These are phyloP conservation scores for Ips nitidus DNA, from an alignment of 1,140 invertebrate species.

Conservation along the genomic window DNA sequence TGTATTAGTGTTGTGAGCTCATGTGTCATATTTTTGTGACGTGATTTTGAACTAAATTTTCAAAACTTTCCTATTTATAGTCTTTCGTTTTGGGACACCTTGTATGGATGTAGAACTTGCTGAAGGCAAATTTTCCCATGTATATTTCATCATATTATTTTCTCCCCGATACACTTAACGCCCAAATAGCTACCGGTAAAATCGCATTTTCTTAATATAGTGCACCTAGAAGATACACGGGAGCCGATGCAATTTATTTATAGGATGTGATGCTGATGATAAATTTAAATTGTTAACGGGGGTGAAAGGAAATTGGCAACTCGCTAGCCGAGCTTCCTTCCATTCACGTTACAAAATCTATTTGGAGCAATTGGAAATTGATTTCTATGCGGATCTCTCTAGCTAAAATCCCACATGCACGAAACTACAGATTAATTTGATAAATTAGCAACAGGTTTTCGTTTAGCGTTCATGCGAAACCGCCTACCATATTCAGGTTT, in stretches of 20 bases:
- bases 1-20: too few relatives aligned
- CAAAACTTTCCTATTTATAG: too few relatives aligned
- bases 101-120: too few relatives aligned
- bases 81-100: too few relatives aligned
- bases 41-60: too few relatives aligned
- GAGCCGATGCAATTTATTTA: constrained; percentile 2
- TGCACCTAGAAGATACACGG: not conserved
- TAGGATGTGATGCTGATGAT: not conserved
- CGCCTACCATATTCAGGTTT: too few relatives aligned
- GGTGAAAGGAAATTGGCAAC: not conserved
- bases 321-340: constrained; percentile 1
- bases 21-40: too few relatives aligned
- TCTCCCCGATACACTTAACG: not conserved
- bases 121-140: too few relatives aligned
- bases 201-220: constrained; percentile 4
- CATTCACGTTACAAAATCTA: not conserved
- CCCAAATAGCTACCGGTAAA: not conserved
- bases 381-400: not conserved
- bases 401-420: too few relatives aligned
- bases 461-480: too few relatives aligned
- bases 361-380: not conserved
- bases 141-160: not conserved
- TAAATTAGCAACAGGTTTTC: too few relatives aligned
- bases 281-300: constrained; percentile 3
- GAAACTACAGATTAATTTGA: too few relatives aligned